A percentile compares a stretch with the other conserved stretches of the same genome.
Conservation (phyloP, 2,888 invertebrate species). For the Trachelus iudaicus region DNA sequence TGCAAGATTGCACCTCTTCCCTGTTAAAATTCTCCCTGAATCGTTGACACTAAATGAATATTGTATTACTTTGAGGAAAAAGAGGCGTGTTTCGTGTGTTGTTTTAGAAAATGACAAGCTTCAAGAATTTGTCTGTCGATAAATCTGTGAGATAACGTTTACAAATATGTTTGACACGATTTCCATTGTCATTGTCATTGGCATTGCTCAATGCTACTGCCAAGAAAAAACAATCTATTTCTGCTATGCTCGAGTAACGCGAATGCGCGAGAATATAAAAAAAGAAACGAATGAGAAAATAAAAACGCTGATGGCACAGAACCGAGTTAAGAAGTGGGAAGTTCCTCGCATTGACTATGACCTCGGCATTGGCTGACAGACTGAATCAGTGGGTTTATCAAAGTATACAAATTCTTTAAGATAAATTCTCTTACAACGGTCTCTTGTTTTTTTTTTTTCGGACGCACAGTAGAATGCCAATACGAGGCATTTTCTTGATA, state of each 20-base stretch:
- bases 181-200: neutral
- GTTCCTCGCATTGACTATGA: neutral
- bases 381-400: neutral
- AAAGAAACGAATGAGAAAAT: neutral
- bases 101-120: neutral
- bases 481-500: neutral
- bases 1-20: neutral
- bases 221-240: neutral
- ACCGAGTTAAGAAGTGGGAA: neutral
- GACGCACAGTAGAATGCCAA: neutral
- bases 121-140: neutral
- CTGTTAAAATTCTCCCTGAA: neutral
- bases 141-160: neutral
- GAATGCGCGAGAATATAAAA: neutral
- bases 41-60: neutral
- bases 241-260: neutral
- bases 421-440: neutral
- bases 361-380: neutral
- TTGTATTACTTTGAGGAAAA: neutral
- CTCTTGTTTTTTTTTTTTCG: neutral
- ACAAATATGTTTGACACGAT: neutral
- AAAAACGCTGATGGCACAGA: neutral
- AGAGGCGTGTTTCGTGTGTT: too few species aligned
- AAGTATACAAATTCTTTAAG: neutral
- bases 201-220: neutral